Conservation (phyloP, 1,140 invertebrate species). For the Aphidius ervi region DNA sequence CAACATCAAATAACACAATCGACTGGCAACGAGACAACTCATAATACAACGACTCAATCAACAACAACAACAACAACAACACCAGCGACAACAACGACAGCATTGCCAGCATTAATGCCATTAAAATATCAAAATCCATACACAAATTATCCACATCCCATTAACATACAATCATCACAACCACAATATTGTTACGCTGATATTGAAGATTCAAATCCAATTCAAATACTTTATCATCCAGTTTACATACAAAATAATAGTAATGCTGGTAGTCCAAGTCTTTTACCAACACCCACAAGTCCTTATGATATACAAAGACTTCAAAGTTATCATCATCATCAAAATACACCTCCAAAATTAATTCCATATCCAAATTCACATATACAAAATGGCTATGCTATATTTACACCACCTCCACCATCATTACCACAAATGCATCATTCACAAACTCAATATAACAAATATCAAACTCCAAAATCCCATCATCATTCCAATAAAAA, state of each 20-base stretch:
- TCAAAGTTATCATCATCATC: slow-evolving; percentile 22
- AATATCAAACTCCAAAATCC: slow-evolving; percentile 4
- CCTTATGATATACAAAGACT: slow-evolving; percentile 19
- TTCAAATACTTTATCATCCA: slow-evolving; percentile 39
- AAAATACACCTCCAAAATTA: slow-evolving; percentile 21
- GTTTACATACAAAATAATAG: slow-evolving; percentile 15
- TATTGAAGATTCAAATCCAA: slow-evolving; percentile 14
- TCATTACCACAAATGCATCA: not conserved
- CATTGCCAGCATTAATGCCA: slow-evolving; percentile 42
- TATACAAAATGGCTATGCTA: slow-evolving; percentile 10
- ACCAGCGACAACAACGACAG: slow-evolving; percentile 30
- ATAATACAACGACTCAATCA: slow-evolving; percentile 18
- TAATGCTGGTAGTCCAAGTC: slow-evolving; percentile 30
- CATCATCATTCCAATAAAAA: not conserved
- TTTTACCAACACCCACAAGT: slow-evolving; percentile 39
- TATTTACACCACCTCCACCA: not conserved
- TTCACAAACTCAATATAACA: slow-evolving; percentile 11
- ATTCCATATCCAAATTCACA: slow-evolving; percentile 26
- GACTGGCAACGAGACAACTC: slow-evolving; percentile 31
- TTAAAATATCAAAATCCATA: slow-evolving; percentile 46
- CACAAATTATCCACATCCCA: slow-evolving; percentile 37
- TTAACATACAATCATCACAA: slow-evolving; percentile 34
- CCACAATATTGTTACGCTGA: slow-evolving; percentile 5
- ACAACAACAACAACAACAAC: slow-evolving; percentile 4
- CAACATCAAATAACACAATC: slow-evolving; percentile 21